Evolutionary conservation across 2,797 vertebrate genomes (phyloP), one percentile per base, ranked within the genome.

Genomic region (Centropyge bicolor): DNA sequence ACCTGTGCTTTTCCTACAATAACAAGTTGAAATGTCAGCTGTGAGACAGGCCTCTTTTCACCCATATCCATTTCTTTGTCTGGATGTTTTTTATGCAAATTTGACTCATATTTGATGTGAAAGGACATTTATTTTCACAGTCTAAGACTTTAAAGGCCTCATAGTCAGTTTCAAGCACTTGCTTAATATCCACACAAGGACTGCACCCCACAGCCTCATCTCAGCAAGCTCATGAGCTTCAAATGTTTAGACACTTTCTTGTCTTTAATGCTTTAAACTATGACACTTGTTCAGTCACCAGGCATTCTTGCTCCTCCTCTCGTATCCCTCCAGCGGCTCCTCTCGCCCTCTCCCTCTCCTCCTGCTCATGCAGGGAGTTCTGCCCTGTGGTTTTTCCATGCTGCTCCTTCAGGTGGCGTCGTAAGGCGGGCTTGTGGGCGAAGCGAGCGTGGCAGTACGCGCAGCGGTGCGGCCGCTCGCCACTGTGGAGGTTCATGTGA

Each of bases 401-500:
- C 73, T 98, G 98, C 80, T 99, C 98, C 89, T 98, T 98, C 65
- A 99, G 95, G 88, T 99, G 98, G 7, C 97, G 96, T 12, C 98
- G 90, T 36, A 99, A 93, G 11, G 98, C 98, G 0, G 98, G 98
- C 76, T 98, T 99, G 95, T 99, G 98, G 8, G 98, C 98, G 4
- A 99, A 99, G 79, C 97, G 95, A 6, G 98, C 97, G 8, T 97
- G 95, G 78, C 98, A 99, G 92, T 98, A 98, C 4, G 97, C 96
- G 66, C 98, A 99, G 55, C 95, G 95, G 76, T 99, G 97, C 0
- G 98, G 98, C 54, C 97, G 89, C 49, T 97, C 96, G 0, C 98
- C 98, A 0, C 97, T 98, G 93, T 99, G 98, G 56, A 99, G 96
- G 94, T 99, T 99, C 95, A 99, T 96, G 95, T 99, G 98, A 89